Conservation (phyloP, 2,888 invertebrate species). For the Rhimphoctona megacephalus region DNA sequence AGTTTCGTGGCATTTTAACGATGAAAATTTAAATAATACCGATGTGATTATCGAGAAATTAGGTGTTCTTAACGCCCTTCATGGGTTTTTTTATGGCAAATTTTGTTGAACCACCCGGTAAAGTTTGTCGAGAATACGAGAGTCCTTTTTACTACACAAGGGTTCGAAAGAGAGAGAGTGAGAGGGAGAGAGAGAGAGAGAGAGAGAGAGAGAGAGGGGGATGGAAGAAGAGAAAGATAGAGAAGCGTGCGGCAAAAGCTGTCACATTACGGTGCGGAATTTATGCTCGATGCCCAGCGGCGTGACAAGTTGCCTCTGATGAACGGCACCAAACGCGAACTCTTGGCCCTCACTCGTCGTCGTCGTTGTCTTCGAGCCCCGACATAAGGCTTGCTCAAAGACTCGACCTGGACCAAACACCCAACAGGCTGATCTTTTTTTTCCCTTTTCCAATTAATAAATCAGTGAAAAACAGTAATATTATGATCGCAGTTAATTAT, state of each 20-base stretch:
- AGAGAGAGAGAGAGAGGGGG: constrained; percentile 22
- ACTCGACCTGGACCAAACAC: constrained; percentile 22
- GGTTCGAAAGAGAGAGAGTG: constrained; percentile 29
- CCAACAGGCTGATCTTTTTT: not conserved
- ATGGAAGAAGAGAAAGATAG: constrained; percentile 41
- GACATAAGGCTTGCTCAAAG: constrained; percentile 38
- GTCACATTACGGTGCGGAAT: constrained; percentile 84
- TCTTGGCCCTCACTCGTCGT: constrained; percentile 81
- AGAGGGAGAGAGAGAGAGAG: constrained; percentile 14
- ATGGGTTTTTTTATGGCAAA: not conserved
- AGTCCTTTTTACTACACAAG: constrained; percentile 30
- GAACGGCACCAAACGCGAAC: constrained; percentile 84
- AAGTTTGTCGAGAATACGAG: constrained; percentile 69
- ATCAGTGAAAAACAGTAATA: not conserved
- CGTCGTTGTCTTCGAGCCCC: constrained; percentile 54
- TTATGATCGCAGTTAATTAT: not conserved
- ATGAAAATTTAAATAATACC: not conserved
- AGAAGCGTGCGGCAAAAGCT: constrained; percentile 76
- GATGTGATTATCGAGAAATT: not conserved
- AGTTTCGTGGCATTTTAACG: not conserved
- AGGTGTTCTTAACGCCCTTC: not conserved
- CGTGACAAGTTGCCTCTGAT: constrained; percentile 85
- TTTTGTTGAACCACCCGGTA: constrained; percentile 77
- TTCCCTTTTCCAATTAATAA: constrained; percentile 2
- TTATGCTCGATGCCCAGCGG: constrained; percentile 85